Conservation (phyloP, 1,140 invertebrate genomes). For the Drosophila oshimai region DNA sequence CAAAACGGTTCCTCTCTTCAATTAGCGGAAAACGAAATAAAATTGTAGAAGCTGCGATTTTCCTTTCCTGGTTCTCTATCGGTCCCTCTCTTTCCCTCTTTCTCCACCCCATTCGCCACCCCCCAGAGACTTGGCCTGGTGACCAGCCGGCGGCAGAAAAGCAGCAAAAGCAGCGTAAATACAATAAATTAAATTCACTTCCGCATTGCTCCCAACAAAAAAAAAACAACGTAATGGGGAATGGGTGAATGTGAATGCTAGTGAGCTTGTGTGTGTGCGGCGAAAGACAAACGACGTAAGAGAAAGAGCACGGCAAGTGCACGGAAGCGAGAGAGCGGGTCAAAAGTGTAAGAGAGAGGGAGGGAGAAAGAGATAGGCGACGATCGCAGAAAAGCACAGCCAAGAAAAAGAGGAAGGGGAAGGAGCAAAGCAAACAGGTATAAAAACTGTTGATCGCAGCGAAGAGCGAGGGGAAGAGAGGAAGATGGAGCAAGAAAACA, state of each 20-base stretch:
- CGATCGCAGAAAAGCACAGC: constrained; percentile 44
- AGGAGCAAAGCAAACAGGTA: constrained; percentile 62
- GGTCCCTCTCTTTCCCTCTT: not conserved
- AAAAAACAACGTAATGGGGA: constrained; percentile 73
- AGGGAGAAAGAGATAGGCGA: constrained; percentile 28
- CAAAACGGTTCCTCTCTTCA: constrained; percentile 33
- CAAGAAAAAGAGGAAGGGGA: constrained; percentile 1
- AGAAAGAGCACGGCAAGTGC: constrained; percentile 53
- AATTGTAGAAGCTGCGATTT: constrained; percentile 47
- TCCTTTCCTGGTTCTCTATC: constrained; percentile 50
- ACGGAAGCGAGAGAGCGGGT: constrained; percentile 55
- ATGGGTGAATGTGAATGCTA: constrained; percentile 35
- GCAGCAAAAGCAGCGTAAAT: constrained; percentile 61
- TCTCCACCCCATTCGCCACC: not conserved
- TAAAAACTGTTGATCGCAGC: constrained; percentile 66
- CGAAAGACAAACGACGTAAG: constrained; percentile 56
- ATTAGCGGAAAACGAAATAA: constrained; percentile 72
- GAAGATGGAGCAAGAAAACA: constrained; percentile 17
- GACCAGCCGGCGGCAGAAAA: constrained; percentile 48
- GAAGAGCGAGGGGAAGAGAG: not conserved
- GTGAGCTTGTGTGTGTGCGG: constrained; percentile 32
- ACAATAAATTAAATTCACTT: constrained; percentile 83
- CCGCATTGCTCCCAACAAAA: constrained; percentile 79
- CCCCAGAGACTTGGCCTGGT: constrained; percentile 41
- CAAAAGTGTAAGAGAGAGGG: constrained; percentile 23